Evolutionary conservation across 2,888 invertebrate species (phyloP), one percentile per base, ranked within the genome.

Genomic region (Euplexia lucipara): DNA sequence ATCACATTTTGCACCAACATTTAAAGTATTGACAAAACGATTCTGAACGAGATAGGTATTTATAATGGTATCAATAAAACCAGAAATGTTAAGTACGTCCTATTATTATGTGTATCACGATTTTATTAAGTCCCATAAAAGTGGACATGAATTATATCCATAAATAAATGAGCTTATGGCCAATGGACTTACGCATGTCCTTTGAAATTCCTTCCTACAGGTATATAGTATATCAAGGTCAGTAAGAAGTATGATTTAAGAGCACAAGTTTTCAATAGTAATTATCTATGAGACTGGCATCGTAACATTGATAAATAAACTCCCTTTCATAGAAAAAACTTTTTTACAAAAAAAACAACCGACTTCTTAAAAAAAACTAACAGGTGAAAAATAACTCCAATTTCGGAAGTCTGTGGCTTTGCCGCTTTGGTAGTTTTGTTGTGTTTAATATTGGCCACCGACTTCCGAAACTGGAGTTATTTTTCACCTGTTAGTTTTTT

Each of bases 41-140:
- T 69, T 49, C 2, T 37, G 26, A 58, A 44, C 26, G 5, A 39
- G 35, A 6, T 41, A 56, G 35, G 8, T 41, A 56, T 22, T n/a
- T 42, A 51, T 53, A 54, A 51, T 34, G 45, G 32, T 44, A 68
- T 39, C 45, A 59, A 63, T 73, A 75, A 67, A 58, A 63, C 37
- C 10, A 58, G 54, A 58, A 51, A 56, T 54, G 16, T 54, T 59
- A 63, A 48, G 47, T 9, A 63, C 48, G 57, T 68, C 57, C 57
- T 57, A 37, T 61, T 35, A 44, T 57, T 35, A 41, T 32, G 39
- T 72, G 37, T 52, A 73, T 34, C 45, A 48, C 44, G 35, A 14
- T 67, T 74, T 72, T 67, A 71, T 67, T 57, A 30, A 0, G n/a
- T 44, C 18, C 16, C 54, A 32, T 74, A 63, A 54, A 67, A 12